A percentile compares a stretch with the other conserved stretches of the same genome.
These are phyloP conservation scores for Aegotheles bennettii DNA, from an alignment of 2,113 vertebrate species.

Conservation along the genomic window DNA sequence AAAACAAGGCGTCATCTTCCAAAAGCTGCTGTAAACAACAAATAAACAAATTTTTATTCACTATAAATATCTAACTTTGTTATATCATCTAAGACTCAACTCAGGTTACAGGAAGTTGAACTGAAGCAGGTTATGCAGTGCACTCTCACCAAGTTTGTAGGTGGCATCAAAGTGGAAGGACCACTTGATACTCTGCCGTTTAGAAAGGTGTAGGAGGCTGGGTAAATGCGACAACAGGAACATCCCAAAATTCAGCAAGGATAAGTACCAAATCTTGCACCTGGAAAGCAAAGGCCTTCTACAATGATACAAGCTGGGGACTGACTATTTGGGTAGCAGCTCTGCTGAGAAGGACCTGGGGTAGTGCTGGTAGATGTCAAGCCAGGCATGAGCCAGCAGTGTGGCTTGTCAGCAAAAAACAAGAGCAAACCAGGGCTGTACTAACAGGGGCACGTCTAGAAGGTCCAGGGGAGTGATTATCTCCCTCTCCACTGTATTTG, in stretches of 20 bases:
- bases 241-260: neutral
- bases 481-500: neutral
- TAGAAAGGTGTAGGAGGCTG: neutral
- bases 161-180: neutral
- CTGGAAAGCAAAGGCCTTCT: neutral
- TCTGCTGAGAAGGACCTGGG: neutral
- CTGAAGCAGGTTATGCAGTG: neutral
- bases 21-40: neutral
- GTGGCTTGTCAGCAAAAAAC: neutral
- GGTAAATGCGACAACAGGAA: neutral
- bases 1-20: neutral
- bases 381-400: neutral
- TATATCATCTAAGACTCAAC: neutral
- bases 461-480: neutral
- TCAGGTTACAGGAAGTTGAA: neutral
- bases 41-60: neutral
- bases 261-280: neutral
- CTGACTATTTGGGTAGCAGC: neutral
- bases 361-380: neutral
- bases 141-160: neutral
- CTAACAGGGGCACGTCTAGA: rapidly evolving
- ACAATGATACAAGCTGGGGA: neutral
- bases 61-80: neutral
- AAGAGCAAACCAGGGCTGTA: neutral
- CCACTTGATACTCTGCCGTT: neutral